Conservation (phyloP, 1,140 invertebrate genomes). For the Drosophila teissieri region DNA sequence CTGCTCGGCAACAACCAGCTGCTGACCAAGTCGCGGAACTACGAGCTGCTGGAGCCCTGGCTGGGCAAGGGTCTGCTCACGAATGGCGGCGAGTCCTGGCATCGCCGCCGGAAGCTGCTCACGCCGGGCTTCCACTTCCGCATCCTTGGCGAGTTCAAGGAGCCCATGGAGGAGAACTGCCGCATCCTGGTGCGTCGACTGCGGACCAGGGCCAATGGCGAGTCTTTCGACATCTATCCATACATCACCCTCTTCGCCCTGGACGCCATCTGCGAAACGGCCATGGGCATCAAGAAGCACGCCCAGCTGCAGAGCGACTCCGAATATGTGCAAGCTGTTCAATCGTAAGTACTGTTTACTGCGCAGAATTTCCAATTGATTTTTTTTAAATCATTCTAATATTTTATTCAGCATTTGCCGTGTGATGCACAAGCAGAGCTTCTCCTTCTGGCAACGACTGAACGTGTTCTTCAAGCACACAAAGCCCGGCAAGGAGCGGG, state of each 20-base stretch:
- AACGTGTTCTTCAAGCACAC: slow-evolving; percentile 86
- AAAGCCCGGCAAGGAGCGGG: slow-evolving; percentile 36
- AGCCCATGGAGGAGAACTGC: slow-evolving; percentile 86
- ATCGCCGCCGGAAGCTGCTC: slow-evolving; percentile 90
- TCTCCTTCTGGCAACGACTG: slow-evolving; percentile 87
- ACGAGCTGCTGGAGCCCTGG: slow-evolving; percentile 88
- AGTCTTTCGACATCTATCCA: slow-evolving; percentile 87
- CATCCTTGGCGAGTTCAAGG: slow-evolving; percentile 91
- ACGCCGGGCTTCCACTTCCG: slow-evolving; percentile 96
- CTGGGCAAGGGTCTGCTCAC: slow-evolving; percentile 88
- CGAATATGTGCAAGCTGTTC: slow-evolving; percentile 87
- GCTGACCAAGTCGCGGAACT: slow-evolving; percentile 85
- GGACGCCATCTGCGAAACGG: slow-evolving; percentile 92
- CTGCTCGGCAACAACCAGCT: slow-evolving; percentile 87
- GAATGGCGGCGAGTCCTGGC: slow-evolving; percentile 91
- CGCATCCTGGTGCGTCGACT: slow-evolving; percentile 76
- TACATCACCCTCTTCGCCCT: slow-evolving; percentile 90
- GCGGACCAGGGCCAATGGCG: slow-evolving; percentile 63
- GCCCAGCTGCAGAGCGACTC: slow-evolving; percentile 86
- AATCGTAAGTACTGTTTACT: slow-evolving; percentile 61
- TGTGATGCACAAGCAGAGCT: slow-evolving; percentile 85
- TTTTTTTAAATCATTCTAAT: too few relatives aligned
- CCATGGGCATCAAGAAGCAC: slow-evolving; percentile 91
- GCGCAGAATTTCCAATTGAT: too few relatives aligned
- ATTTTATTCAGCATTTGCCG: slow-evolving; percentile 74